Percentiles rank a stretch among this genome's conserved stretches.
Conservation (phyloP, 2,113 vertebrate species). For the Psilopogon haemacephalus region DNA sequence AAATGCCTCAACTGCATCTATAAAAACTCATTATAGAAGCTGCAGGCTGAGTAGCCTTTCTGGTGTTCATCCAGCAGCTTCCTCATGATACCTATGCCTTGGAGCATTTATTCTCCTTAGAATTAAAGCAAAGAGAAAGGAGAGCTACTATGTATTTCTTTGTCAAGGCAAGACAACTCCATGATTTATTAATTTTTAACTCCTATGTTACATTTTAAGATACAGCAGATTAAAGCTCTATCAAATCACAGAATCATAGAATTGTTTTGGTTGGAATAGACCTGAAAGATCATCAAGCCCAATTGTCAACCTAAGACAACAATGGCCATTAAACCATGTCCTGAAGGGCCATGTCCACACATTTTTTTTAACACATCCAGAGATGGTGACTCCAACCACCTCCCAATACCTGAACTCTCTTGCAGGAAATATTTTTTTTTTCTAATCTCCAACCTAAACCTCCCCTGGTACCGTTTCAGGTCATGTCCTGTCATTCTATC, state of each 20-base stretch:
- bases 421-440: too few relatives aligned
- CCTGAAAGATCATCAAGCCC: too few relatives aligned
- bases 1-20: neutral
- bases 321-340: too few relatives aligned
- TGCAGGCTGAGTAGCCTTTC: neutral
- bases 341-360: too few relatives aligned
- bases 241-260: neutral
- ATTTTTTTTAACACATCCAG: too few relatives aligned
- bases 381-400: too few relatives aligned
- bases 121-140: neutral
- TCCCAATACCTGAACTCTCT: too few relatives aligned
- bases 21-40: neutral
- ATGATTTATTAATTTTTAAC: conserved; percentile 38
- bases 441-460: too few relatives aligned
- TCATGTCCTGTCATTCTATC: too few relatives aligned
- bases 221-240: neutral
- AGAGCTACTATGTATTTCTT: neutral
- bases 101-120: neutral
- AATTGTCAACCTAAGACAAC: too few relatives aligned
- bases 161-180: neutral
- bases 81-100: neutral
- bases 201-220: neutral
- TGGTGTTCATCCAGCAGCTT: neutral
- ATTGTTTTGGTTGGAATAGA: too few relatives aligned
- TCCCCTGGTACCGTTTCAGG: too few relatives aligned